Evolutionary conservation across 1,140 invertebrate genomes (phyloP).

Genomic region (Laodelphax striatellus): DNA sequence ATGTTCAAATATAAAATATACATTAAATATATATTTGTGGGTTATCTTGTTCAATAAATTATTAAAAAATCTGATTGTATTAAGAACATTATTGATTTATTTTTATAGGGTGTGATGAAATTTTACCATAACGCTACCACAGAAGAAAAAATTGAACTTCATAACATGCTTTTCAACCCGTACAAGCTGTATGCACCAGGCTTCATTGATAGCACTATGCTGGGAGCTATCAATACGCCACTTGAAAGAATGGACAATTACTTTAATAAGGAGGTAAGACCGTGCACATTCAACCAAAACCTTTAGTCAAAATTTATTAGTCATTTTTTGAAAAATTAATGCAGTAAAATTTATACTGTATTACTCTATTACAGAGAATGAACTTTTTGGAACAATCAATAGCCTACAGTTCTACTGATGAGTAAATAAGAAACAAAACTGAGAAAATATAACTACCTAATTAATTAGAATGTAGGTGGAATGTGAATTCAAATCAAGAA

Average conservation of each 20-base stretch:
- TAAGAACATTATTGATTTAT: background rate
- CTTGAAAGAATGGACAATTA: constrained; percentile 55
- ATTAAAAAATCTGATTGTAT: too few relatives aligned
- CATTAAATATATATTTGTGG: too few relatives aligned
- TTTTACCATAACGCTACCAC: constrained; percentile 42
- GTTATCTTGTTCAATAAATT: too few relatives aligned
- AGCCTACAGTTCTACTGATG: too few relatives aligned
- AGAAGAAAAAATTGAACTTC: constrained; percentile 55
- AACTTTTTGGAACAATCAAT: too few relatives aligned
- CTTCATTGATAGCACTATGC: constrained; percentile 45
- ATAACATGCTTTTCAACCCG: constrained; percentile 73
- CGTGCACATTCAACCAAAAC: too few relatives aligned
- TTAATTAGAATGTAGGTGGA: too few relatives aligned
- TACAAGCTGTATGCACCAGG: constrained; percentile 53
- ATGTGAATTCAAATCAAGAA: too few relatives aligned
- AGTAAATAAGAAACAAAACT: too few relatives aligned
- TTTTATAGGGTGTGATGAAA: constrained; percentile 47
- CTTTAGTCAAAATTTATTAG: background rate
- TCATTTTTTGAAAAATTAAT: background rate
- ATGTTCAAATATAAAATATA: too few relatives aligned
- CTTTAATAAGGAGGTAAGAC: constrained; percentile 50
- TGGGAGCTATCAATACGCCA: constrained; percentile 47
- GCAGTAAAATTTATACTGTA: too few relatives aligned
- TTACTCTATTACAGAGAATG: background rate
- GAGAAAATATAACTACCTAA: too few relatives aligned